phyloP scores from a whole-genome alignment of 2,888 invertebrate genomes.

The Macrostomum cliftonense region DNA sequence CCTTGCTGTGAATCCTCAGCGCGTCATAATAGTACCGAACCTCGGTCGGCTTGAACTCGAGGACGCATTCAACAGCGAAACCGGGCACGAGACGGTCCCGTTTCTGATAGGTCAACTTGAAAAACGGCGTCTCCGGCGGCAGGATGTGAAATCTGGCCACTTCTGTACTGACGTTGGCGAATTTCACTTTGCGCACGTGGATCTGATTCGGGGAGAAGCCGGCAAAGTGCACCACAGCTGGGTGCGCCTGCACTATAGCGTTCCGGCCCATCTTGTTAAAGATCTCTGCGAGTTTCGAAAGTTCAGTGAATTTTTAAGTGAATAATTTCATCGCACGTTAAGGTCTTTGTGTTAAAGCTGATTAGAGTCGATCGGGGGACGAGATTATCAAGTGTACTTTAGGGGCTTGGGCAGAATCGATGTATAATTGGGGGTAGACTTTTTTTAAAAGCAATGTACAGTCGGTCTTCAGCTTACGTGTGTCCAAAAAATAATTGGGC shows the following conservation, averaged over 20 bases:
- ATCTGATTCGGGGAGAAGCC: conserved; percentile 30
- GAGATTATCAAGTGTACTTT: no score
- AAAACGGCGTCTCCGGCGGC: conserved; percentile 34
- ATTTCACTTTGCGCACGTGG: conserved; percentile 19
- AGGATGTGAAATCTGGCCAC: conserved; percentile 33
- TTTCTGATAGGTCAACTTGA: conserved; percentile 33
- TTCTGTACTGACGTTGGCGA: conserved; percentile 32
- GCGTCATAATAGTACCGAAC: conserved; percentile 37
- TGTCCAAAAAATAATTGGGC: no score
- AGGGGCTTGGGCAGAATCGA: no score
- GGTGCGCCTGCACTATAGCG: conserved; percentile 25
- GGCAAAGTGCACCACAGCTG: conserved; percentile 30
- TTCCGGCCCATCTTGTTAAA: conserved; percentile 30
- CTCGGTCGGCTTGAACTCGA: conserved; percentile 34
- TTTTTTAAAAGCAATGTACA: no score
- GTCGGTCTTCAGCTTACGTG: no score
- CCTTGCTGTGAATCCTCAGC: conserved; percentile 30
- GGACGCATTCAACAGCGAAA: conserved; percentile 25
- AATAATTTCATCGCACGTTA: no score
- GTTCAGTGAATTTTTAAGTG: no score
- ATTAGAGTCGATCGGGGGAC: no score
- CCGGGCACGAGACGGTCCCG: conserved; percentile 33
- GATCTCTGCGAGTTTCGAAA: no score
- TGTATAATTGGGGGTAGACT: no score
- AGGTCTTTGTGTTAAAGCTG: no score